Evolutionary conservation across 2,113 vertebrate genomes (phyloP).

Genomic region (Macaca mulatta): DNA sequence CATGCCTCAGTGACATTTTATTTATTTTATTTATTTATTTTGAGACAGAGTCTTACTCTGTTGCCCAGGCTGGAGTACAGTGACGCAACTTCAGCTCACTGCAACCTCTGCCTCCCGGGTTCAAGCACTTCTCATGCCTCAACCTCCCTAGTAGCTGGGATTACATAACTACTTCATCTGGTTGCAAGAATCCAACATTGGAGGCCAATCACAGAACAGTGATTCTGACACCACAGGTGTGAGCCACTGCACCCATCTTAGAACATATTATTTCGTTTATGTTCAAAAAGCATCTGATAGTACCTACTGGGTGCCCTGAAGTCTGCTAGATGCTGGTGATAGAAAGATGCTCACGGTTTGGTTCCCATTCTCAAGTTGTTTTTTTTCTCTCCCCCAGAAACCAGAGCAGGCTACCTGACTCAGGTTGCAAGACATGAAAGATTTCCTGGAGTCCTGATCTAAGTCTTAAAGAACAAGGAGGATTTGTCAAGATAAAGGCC

Average conservation of each 20-base stretch:
- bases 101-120: too few relatives aligned
- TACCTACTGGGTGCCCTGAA: neutral
- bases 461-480: neutral
- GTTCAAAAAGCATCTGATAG: neutral
- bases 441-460: neutral
- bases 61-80: too few relatives aligned
- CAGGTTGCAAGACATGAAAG: neutral
- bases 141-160: too few relatives aligned
- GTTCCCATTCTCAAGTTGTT: neutral
- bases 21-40: too few relatives aligned
- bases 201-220: neutral
- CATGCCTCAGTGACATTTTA: neutral
- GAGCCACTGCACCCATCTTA: neutral
- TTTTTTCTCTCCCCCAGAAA: neutral
- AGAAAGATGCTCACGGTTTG: neutral
- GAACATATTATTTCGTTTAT: neutral
- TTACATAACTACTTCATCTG: neutral
- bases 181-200: neutral
- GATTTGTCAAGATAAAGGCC: neutral
- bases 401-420: neutral
- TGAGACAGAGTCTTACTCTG: too few relatives aligned
- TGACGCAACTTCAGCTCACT: too few relatives aligned
- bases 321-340: too few relatives aligned
- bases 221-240: neutral
- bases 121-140: too few relatives aligned